Conservation (phyloP, 2,113 vertebrate species). For the Oreochromis niloticus region DNA sequence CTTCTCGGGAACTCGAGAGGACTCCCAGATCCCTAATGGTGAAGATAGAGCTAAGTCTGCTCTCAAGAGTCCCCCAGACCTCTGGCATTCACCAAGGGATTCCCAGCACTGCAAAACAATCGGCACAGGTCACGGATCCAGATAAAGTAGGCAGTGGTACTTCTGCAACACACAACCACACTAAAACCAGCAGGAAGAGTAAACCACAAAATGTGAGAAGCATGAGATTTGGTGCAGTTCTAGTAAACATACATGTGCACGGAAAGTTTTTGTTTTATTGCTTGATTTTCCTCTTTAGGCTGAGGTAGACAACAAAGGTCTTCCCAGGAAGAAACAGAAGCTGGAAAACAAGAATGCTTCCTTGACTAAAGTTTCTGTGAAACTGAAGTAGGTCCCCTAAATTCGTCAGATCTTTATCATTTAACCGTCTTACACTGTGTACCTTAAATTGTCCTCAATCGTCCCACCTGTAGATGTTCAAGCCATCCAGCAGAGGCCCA, state of each 20-base stretch:
- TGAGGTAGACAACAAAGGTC: constrained; percentile 45
- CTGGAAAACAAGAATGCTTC: constrained; percentile 61
- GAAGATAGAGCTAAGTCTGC: constrained; percentile 81
- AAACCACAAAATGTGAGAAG: constrained; percentile 36
- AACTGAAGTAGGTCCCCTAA: constrained; percentile 71
- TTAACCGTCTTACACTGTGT: background rate
- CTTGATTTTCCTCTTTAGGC: constrained; percentile 47
- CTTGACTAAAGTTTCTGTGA: constrained; percentile 36
- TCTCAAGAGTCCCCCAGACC: constrained; percentile 75
- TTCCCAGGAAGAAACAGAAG: constrained; percentile 74
- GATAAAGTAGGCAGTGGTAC: constrained; percentile 35
- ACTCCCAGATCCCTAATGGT: constrained; percentile 69
- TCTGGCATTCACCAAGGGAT: background rate
- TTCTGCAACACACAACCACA: background rate
- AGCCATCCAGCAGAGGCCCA: constrained; percentile 49
- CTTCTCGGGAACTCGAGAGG: constrained; percentile 6
- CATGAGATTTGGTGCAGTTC: background rate
- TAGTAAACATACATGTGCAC: background rate
- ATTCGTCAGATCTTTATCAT: background rate
- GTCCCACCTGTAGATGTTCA: constrained; percentile 53
- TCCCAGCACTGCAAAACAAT: constrained; percentile 50
- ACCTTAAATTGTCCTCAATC: background rate
- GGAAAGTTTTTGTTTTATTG: background rate
- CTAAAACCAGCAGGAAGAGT: constrained; percentile 73
- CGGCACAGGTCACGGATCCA: constrained; percentile 14